These are phyloP conservation scores for Buphagus erythrorhynchus DNA, from an alignment of 2,797 vertebrate species.

Conservation along the genomic window DNA sequence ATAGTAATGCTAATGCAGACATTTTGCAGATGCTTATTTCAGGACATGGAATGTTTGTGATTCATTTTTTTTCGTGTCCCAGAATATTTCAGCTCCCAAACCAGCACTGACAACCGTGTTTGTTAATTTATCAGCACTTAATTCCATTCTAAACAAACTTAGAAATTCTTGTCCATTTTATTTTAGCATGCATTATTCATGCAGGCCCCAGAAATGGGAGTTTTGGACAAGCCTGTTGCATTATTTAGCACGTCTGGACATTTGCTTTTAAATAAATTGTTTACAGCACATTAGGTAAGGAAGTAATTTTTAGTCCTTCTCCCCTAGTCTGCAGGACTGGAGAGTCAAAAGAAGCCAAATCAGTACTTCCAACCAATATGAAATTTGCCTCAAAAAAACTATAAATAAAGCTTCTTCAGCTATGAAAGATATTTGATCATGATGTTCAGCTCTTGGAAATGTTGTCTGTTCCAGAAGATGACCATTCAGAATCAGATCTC, in stretches of 20 bases:
- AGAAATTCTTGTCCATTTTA: not conserved
- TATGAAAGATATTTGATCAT: not conserved
- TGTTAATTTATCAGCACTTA: not conserved
- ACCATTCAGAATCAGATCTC: not conserved
- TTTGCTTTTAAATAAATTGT: not conserved
- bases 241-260: not conserved
- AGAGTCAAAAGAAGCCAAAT: not conserved
- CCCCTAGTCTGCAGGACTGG: not conserved
- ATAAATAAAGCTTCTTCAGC: not conserved
- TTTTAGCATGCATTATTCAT: not conserved
- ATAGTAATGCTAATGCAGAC: not conserved
- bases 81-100: not conserved
- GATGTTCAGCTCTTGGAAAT: not conserved
- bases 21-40: conserved; percentile 15
- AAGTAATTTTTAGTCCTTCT: not conserved
- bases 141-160: not conserved
- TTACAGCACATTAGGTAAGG: not conserved
- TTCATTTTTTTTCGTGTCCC: not conserved
- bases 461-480: not conserved
- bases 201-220: not conserved
- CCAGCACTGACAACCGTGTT: not conserved
- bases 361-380: not conserved
- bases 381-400: not conserved
- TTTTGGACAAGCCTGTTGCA: not conserved
- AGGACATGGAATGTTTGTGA: not conserved